Evolutionary conservation across 92 coral and sea anemone species (phyloP).

Genomic region (Umimayanthus kanabou): DNA sequence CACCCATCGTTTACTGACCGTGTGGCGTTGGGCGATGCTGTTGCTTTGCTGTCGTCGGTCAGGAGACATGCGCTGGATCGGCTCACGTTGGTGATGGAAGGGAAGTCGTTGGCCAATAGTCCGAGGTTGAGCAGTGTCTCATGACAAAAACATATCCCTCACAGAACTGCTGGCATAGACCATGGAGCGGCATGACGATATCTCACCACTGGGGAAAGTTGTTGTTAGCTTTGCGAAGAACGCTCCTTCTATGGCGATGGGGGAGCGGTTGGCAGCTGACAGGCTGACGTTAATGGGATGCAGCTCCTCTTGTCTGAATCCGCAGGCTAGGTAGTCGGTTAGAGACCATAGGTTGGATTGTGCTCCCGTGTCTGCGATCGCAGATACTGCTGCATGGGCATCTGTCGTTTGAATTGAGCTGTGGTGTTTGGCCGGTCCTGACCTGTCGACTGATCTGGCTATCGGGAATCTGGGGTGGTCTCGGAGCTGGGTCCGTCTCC

Average conservation of each 20-base stretch:
- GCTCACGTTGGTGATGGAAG: background rate
- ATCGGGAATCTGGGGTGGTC: conserved; percentile 12
- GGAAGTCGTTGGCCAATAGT: conserved; percentile 14
- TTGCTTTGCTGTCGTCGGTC: too few relatives aligned
- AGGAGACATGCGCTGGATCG: background rate
- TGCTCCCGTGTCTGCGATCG: conserved; percentile 38
- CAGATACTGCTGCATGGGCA: background rate
- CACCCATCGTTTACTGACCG: conserved; percentile 12
- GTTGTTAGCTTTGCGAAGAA: conserved; percentile 41
- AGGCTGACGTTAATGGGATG: too few relatives aligned
- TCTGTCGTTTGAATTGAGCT: background rate
- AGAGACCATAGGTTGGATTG: conserved; percentile 43
- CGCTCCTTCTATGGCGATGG: background rate
- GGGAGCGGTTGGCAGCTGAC: too few relatives aligned
- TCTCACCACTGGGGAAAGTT: conserved; percentile 3
- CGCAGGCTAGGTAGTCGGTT: conserved; percentile 14
- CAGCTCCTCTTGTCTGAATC: conserved; percentile 31
- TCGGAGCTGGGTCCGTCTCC: conserved; percentile 12
- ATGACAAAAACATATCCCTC: conserved; percentile 26
- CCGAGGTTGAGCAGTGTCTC: conserved; percentile 44
- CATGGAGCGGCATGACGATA: conserved; percentile 38
- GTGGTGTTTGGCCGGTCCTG: background rate
- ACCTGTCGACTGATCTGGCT: conserved; percentile 10
- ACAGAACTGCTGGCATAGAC: conserved; percentile 38
- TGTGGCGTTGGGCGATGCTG: background rate